phyloP scores from a whole-genome alignment of 2,113 vertebrate genomes.

The Deroptyus accipitrinus region DNA sequence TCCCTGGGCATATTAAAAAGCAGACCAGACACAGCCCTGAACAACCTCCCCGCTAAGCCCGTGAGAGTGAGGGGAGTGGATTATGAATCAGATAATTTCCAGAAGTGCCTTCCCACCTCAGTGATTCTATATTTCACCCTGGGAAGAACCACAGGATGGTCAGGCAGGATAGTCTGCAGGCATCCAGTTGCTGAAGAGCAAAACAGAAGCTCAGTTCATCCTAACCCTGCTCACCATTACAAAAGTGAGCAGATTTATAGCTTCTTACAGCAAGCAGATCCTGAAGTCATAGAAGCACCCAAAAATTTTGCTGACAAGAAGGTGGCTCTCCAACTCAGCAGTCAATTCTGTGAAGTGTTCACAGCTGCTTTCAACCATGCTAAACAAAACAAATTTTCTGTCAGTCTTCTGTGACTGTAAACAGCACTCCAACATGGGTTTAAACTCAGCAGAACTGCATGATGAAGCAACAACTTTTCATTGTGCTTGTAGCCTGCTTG shows the following conservation, averaged over 20 bases:
- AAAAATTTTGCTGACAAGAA: constrained; percentile 24
- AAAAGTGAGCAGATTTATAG: neutral
- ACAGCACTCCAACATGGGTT: neutral
- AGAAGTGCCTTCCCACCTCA: neutral
- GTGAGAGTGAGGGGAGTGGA: fast-evolving
- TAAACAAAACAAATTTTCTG: constrained; percentile 16
- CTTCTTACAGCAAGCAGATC: neutral
- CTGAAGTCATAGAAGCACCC: neutral
- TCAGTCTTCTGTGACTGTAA: neutral
- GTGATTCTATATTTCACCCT: neutral
- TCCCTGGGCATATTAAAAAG: neutral
- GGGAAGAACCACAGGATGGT: neutral
- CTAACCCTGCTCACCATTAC: neutral
- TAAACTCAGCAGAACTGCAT: neutral
- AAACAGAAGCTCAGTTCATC: neutral
- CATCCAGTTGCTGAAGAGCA: neutral
- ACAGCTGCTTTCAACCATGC: constrained; percentile 39
- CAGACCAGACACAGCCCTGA: neutral
- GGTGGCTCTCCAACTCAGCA: neutral
- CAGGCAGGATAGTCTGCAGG: neutral
- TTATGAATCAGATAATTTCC: neutral
- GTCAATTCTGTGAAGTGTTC: constrained; percentile 33
- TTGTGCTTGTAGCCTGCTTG: neutral
- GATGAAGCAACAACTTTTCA: neutral
- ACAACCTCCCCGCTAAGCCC: neutral